phyloP scores from a whole-genome alignment of 2,888 invertebrate species.

The Melieria crassipennis region DNA sequence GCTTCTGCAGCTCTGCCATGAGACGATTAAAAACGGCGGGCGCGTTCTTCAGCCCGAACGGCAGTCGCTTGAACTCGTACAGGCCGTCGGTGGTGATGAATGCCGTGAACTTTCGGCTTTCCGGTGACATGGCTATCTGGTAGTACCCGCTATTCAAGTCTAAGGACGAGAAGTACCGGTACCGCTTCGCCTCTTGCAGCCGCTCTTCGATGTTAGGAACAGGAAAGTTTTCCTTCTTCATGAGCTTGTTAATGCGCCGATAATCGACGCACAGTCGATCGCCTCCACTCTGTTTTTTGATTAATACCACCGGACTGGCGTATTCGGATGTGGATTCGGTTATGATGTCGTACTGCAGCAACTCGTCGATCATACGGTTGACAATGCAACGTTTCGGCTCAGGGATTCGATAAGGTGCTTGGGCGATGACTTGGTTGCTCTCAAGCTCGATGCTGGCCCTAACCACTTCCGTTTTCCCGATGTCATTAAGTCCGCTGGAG shows the following conservation, averaged over 20 bases:
- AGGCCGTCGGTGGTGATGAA: conserved; percentile 37
- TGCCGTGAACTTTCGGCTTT: conserved; percentile 30
- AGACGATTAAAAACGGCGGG: conserved; percentile 33
- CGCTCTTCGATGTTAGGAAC: conserved; percentile 39
- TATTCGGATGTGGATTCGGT: neutral
- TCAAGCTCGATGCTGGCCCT: neutral
- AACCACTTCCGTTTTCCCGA: neutral
- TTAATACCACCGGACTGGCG: too few relatives aligned
- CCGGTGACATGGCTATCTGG: conserved; percentile 20
- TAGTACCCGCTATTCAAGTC: conserved; percentile 39
- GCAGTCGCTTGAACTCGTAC: conserved; percentile 38
- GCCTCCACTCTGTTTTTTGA: conserved; percentile 33
- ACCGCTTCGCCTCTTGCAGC: conserved; percentile 33
- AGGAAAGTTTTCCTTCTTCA: conserved; percentile 36
- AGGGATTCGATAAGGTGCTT: conserved; percentile 9
- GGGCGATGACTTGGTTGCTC: neutral
- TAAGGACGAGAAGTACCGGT: conserved; percentile 23
- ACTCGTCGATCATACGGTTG: neutral
- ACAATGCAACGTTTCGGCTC: neutral
- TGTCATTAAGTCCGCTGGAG: conserved; percentile 2
- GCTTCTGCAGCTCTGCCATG: conserved; percentile 26
- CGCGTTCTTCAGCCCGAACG: conserved; percentile 29
- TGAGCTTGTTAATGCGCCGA: conserved; percentile 31
- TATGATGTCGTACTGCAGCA: neutral
- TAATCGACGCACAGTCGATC: conserved; percentile 38